Conservation (phyloP, 2,888 invertebrate species). For the Drosophila cyrtoloma region DNA sequence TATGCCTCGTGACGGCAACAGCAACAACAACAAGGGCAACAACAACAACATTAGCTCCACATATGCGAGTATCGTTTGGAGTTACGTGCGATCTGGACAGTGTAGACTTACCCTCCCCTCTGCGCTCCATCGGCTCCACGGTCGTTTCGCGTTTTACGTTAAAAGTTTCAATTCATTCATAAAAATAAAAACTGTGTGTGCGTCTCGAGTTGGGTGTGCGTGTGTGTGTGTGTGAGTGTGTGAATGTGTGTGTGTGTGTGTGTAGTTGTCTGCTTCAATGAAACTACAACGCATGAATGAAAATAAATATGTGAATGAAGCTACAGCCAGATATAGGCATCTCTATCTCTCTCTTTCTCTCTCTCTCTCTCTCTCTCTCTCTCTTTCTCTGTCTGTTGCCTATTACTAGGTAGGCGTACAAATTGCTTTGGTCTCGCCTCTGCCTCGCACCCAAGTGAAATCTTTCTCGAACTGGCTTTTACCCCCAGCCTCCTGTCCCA, state of each 20-base stretch:
- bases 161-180: constrained; percentile 81
- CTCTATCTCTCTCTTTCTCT: constrained; percentile 11
- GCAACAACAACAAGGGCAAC: constrained; percentile 14
- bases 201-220: constrained; percentile 28
- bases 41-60: constrained; percentile 27
- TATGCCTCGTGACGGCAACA: constrained; percentile 71
- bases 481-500: neutral
- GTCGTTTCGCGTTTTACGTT: constrained; percentile 68
- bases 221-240: constrained; percentile 13
- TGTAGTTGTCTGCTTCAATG: constrained; percentile 55
- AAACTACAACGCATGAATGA: constrained; percentile 69
- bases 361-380: neutral
- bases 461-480: constrained; percentile 33
- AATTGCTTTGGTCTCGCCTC: constrained; percentile 66
- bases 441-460: constrained; percentile 46
- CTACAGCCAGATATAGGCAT: constrained; percentile 37
- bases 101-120: neutral
- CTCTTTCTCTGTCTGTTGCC: neutral
- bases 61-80: constrained; percentile 42
- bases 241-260: constrained; percentile 2
- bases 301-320: constrained; percentile 56
- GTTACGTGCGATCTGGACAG: constrained; percentile 65
- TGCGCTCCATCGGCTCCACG: neutral
- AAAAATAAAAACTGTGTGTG: constrained; percentile 62
- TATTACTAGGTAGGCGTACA: constrained; percentile 68